A percentile compares a stretch with the other conserved stretches of the same genome.
Evolutionary conservation across 2,113 vertebrate species (phyloP).

Genomic region (Arothron firmamentum): DNA sequence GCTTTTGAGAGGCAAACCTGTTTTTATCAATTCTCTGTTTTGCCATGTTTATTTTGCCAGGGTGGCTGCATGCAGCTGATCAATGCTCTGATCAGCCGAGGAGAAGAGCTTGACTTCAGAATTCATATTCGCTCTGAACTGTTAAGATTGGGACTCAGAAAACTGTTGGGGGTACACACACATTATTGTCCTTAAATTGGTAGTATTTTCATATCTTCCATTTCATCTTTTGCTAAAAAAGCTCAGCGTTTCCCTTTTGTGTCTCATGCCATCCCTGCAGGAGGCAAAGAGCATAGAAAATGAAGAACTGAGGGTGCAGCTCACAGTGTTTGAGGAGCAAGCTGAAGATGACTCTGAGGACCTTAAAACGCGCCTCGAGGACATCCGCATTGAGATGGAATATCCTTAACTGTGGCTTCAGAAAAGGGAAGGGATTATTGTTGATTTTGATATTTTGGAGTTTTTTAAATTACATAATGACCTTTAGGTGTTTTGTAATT

Average conservation of each 20-base stretch:
- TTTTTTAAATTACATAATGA: too few relatives aligned
- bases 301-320: constrained; percentile 85
- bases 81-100: constrained; percentile 83
- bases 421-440: constrained; percentile 2
- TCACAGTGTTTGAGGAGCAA: constrained; percentile 85
- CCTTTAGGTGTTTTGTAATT: too few relatives aligned
- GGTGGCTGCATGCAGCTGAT: constrained; percentile 86
- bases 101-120: constrained; percentile 87
- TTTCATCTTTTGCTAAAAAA: too few relatives aligned
- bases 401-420: constrained; percentile 78
- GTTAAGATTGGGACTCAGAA: constrained; percentile 79
- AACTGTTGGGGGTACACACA: constrained; percentile 75
- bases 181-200: too few relatives aligned
- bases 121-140: constrained; percentile 88
- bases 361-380: constrained; percentile 81
- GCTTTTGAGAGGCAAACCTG: too few relatives aligned
- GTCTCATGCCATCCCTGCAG: constrained; percentile 58
- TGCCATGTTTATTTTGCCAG: constrained; percentile 57
- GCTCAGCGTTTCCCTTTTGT: constrained; percentile 16
- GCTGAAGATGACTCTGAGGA: constrained; percentile 87
- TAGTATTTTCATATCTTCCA: too few relatives aligned
- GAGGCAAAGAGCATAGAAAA: constrained; percentile 83
- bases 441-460: constrained; percentile 9
- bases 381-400: constrained; percentile 92
- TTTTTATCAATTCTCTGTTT: neutral